Base-by-base conservation (phyloP, 2,113 vertebrate genomes). In the Kryptolebias marmoratus region DNA sequence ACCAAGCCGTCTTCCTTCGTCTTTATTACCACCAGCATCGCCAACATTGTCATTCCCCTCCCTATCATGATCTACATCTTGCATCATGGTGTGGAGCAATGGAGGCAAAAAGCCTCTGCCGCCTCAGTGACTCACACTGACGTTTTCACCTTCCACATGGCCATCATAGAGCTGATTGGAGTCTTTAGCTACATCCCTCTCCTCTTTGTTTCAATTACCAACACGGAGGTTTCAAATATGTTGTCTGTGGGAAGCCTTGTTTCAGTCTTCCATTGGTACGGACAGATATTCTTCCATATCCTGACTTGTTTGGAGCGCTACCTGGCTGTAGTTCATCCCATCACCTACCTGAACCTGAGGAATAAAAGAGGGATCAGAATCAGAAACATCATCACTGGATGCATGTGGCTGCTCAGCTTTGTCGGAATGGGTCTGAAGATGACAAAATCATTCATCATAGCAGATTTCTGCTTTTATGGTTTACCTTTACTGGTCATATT, bases 301-400 rank as follows among this genome's bases (percentile, higher is more conserved):
- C 8, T 60, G n/a, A 60, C 47, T 0, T 60, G 56, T 39, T 7
- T 60, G 13, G 68, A 70, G 47, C 68, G 22, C n/a, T 70, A 70
- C 47, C n/a, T 70, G 56, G 68, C 68, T 12, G 68, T 70, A 3
- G 68, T 60, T 6, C 68, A 70, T 28, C 68, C 68, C 7, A 13
- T 60, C 32, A 52, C 45, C 56, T 70, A 70, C 56, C 47, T 59
- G 56, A 42, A 31, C 1, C 14, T 70, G 16, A 59, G 16, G 10
- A 15, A 31, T 11, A n/a, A 60, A 42, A 52, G 14, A 60, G 47
- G 56, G 15, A 18, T 58, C 47, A 39, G 56, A 30, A 42, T 70
- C 13, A 70, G 55, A 52, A 60, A 70, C 2, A 42, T 50, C 4
- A 2, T 2, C n/a, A 42, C 16, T 16, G 56, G 11, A 5, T 60